Base-by-base conservation (phyloP, 2,113 vertebrate species). In the Hyperoodon ampullatus region DNA sequence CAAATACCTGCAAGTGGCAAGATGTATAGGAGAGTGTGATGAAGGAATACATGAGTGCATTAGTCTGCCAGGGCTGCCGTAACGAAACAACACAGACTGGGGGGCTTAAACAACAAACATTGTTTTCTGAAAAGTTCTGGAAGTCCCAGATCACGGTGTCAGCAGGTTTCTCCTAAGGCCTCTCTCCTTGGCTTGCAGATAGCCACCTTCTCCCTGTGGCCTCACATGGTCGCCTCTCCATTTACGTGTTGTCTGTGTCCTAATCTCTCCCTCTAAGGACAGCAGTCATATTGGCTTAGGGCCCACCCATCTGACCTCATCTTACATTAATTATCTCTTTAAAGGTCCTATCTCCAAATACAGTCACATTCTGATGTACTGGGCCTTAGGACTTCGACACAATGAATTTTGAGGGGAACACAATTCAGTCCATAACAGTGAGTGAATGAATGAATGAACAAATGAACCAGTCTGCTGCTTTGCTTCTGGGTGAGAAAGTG, bases 191-290 rank as follows among this genome's bases (percentile, higher is more conserved):
- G 66, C 21, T 26, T 70, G 50, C 65, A 35, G 82, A 10, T 0
- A 2, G 42, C 18, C 23, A 9, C 16, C 16, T 28, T 42, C 30
- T 58, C 11, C 0, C 66, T 14, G 6, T n/a, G n/a, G 16, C 61
- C 44, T 66, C 35, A 14, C 2, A 0, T 0, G 4, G 35, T 39
- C 10, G 2, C 24, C 35, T 23, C 55, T 39, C 6, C 1, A 33
- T 18, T 12, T 26, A 0, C 21, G 21, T 10, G 18, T 30, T 28
- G 23, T 66, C 33, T 10, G 12, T 7, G 55, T 19, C 55, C 55
- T 60, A 15, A 23, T 44, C 21, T 74, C n/a, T 44, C 44, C 16
- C 15, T 24, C 2, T n/a, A 35, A 88, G 42, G 44, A 80, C 16
- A 44, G 8, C 23, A 26, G 30, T 39, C 58, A 9, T 2, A 4